Base-by-base conservation (phyloP, 1,140 invertebrate genomes). In the Calosoma granatense region DNA sequence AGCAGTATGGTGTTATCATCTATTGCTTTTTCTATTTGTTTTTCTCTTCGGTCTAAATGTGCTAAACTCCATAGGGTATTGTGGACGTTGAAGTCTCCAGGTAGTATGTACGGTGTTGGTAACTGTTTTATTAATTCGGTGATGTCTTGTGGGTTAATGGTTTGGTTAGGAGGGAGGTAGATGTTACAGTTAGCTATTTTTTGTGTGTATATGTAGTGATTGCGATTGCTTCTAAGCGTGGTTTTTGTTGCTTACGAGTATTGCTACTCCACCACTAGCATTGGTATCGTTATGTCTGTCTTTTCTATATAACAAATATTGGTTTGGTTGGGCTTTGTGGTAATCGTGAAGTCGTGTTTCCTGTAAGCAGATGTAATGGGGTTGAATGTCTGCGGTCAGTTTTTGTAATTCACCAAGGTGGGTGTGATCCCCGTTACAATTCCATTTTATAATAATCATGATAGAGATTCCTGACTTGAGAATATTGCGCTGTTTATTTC, bases 51-150 rank as follows among this genome's bases (percentile, higher is more conserved):
- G 43, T 69, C 63, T 22, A 53, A 59, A 61, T 64, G 64, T 11
- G 62, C 43, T n/a, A 65, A 67, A 1, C 66, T 68, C 67, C 65
- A 73, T 36, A 64, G 21, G n/a, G 30, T 55, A 54, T 65, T 69
- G 39, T 71, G 66, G 20, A 59, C 63, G 26, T 70, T 71, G 41
- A 71, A 68, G 30, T 70, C 68, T 0, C 64, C 63, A 6, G 65
- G 6, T 22, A 67, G 23, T 23, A 71, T 55, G 41, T 64, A 72
- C 9, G 64, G 67, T 56, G 51, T n/a, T n/a, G n/a, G n/a, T n/a
- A n/a, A n/a, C n/a, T n/a, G n/a, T n/a, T n/a, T 58, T 4, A 63
- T 64, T 14, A 72, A 51, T 65, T 71, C 66, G 1, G 20, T 9
- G 4, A 64, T 59, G 12, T 72, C 26, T 4, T 66, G 30, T 22